Evolutionary conservation across 1,140 invertebrate genomes (phyloP).

Genomic region (Anadara kagoshimensis): DNA sequence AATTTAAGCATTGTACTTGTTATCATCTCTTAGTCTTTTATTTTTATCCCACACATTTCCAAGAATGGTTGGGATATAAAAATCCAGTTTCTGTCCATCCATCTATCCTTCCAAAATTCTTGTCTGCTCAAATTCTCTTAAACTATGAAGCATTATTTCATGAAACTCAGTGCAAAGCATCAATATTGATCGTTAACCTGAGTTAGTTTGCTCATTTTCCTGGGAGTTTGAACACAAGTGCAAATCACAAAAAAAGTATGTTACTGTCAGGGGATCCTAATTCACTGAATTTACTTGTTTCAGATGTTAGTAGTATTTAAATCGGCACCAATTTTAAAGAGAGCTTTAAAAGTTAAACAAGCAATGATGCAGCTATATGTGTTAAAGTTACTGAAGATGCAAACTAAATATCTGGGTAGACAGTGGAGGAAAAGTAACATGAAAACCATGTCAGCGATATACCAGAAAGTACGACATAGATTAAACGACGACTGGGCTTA

Average conservation of each 20-base stretch:
- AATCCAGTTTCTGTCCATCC: too few relatives aligned
- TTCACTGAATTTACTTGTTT: conserved; percentile 37
- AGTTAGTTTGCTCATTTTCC: too few relatives aligned
- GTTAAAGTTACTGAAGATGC: conserved; percentile 98
- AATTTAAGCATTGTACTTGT: too few relatives aligned
- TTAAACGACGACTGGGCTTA: conserved; percentile 99
- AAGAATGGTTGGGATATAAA: too few relatives aligned
- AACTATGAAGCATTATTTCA: too few relatives aligned
- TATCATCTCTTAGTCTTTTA: too few relatives aligned
- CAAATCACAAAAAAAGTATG: neutral
- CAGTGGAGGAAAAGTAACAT: conserved; percentile 99
- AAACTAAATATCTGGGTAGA: conserved; percentile 98
- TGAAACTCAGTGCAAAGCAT: too few relatives aligned
- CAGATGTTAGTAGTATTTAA: conserved; percentile 99
- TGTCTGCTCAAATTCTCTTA: too few relatives aligned
- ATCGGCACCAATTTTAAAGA: conserved; percentile 97
- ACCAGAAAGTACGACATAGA: conserved; percentile 90
- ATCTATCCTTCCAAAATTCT: too few relatives aligned
- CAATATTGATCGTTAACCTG: too few relatives aligned
- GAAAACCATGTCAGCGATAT: conserved; percentile 99
- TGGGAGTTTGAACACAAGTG: too few relatives aligned
- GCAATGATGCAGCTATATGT: conserved; percentile 99
- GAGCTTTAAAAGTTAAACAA: conserved; percentile 91
- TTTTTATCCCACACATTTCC: too few relatives aligned
- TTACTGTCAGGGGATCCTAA: neutral